Evolutionary conservation across 2,113 vertebrate species (phyloP), one percentile per base, ranked within the genome.

Genomic region (Nycticebus coucang): DNA sequence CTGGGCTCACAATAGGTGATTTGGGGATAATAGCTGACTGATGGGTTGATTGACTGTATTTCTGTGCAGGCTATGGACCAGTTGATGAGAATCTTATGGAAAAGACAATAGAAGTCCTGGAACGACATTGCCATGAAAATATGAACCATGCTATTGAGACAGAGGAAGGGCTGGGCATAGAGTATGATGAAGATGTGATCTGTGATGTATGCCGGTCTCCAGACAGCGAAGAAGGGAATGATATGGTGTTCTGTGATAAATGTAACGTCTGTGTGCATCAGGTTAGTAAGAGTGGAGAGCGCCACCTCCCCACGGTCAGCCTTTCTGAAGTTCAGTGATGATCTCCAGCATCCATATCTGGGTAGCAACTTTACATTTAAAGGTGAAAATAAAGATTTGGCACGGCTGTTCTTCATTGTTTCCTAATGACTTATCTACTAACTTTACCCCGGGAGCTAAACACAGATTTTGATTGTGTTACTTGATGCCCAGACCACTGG

Each of bases 191-290:
- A 98, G 99, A 99, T 1, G 99, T 99, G 80, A 99, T 99, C 97
- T 99, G 99, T 95, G 99, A 99, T n/a, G 99, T 99, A 93, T 99
- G 99, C 97, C 99, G 99, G 75, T 99, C 99, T 75, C 99, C 99
- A 0, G 99, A 99, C 98, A 99, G 99, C 30, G 99, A 99, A 93
- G 99, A 99, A 94, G 99, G 99, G 7, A 99, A 99, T 89, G 99
- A 99, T 98, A 99, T 99, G 99, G 99, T 99, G 87, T 99, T 99
- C 98, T 99, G 99, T 97, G 99, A 99, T 98, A 99, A 99, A 98
- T 99, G 99, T 98, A 99, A 99, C 98, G 99, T 99, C 98, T 99
- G 99, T 80, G 99, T 99, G 66, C 99, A 99, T 98, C 99, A 99
- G 99, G 99, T 99, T 96, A 97, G 98, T 97, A 92, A 91, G 89